phyloP scores from a whole-genome alignment of 2,888 invertebrate genomes.

The Cephus pulcher region DNA sequence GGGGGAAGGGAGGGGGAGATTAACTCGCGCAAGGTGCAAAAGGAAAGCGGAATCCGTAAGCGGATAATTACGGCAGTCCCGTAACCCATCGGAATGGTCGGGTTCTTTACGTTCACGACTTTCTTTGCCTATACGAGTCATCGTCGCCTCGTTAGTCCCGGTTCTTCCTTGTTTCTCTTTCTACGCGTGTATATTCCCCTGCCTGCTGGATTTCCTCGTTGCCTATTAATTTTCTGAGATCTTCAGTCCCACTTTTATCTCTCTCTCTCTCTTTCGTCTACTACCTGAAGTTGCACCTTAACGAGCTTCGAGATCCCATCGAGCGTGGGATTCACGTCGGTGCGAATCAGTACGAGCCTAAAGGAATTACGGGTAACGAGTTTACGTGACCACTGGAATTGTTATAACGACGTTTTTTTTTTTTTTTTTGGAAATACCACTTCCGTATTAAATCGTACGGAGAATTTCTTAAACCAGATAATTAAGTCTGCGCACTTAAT shows the following conservation, averaged over 20 bases:
- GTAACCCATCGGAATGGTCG: constrained; percentile 32
- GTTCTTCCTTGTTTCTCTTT: background rate
- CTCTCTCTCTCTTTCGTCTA: background rate
- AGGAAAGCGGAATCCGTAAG: constrained; percentile 30
- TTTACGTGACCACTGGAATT: background rate
- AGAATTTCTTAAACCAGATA: background rate
- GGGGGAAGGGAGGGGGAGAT: background rate
- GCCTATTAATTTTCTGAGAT: background rate
- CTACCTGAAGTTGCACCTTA: background rate
- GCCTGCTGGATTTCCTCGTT: background rate
- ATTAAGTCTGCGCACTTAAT: background rate
- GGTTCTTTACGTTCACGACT: constrained; percentile 11
- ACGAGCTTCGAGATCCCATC: constrained; percentile 36
- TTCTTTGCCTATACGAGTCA: background rate
- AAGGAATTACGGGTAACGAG: constrained; percentile 43
- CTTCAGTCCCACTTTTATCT: background rate
- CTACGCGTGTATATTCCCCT: background rate
- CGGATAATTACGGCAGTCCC: constrained; percentile 44
- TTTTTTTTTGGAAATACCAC: background rate
- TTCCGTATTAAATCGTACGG: background rate
- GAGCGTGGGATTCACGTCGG: constrained; percentile 40
- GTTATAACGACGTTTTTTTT: background rate
- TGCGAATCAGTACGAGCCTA: constrained; percentile 45
- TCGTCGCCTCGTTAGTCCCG: background rate
- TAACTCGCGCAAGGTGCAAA: constrained; percentile 33